Percentiles rank a stretch among this genome's conserved stretches.
Conservation (phyloP, 1,140 invertebrate species). For the Rhyzopertha dominica region DNA sequence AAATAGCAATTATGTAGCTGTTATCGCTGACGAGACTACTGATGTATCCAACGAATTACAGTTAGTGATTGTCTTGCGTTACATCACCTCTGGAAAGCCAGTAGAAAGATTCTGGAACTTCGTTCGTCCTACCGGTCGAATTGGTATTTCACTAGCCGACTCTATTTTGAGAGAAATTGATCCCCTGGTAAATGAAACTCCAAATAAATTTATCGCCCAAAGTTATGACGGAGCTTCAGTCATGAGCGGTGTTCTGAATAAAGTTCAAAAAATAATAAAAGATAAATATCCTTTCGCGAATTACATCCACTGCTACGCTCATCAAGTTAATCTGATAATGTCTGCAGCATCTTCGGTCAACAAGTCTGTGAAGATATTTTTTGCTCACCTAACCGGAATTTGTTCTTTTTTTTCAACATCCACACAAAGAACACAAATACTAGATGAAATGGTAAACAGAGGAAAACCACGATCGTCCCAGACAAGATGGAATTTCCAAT, state of each 20-base stretch:
- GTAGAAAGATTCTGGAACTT: conserved; percentile 39
- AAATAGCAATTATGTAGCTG: conserved; percentile 29
- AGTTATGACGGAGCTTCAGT: conserved; percentile 28
- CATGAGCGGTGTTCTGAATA: conserved; percentile 25
- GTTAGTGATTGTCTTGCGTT: conserved; percentile 34
- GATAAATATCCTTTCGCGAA: conserved; percentile 33
- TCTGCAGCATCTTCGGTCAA: conserved; percentile 31
- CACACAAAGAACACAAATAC: conserved; percentile 11
- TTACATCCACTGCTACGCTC: conserved; percentile 42
- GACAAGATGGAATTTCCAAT: conserved; percentile 22
- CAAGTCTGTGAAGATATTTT: conserved; percentile 30
- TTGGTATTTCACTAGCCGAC: conserved; percentile 17
- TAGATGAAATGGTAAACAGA: conserved; percentile 17
- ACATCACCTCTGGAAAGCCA: conserved; percentile 25
- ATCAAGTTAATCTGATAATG: conserved; percentile 41
- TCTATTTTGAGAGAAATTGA: conserved; percentile 29
- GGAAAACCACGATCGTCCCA: conserved; percentile 11
- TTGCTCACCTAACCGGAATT: conserved; percentile 17
- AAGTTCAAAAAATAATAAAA: conserved; percentile 33
- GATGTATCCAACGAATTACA: conserved; percentile 31
- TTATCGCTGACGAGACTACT: conserved; percentile 37
- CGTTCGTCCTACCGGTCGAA: conserved; percentile 23
- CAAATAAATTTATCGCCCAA: conserved; percentile 24
- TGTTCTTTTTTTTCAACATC: conserved; percentile 17
- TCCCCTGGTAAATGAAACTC: conserved; percentile 20